Percentiles rank a stretch among this genome's conserved stretches.
Evolutionary conservation across 2,797 vertebrate species (phyloP).

Genomic region (Thripadectes ignobilis): DNA sequence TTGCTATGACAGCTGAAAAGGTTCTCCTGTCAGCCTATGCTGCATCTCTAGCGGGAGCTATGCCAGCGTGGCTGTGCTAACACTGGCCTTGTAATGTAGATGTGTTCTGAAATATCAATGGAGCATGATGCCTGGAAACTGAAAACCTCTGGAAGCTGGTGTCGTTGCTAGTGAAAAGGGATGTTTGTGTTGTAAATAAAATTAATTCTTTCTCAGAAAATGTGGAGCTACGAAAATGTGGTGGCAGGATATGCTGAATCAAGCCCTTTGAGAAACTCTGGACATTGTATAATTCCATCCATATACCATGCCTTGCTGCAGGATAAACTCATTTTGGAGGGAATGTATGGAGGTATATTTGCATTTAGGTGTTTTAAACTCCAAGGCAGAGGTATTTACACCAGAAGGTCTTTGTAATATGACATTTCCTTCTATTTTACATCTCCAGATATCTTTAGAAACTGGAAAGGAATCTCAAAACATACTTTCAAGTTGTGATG

Average conservation of each 20-base stretch:
- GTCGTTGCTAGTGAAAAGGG: neutral
- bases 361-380: neutral
- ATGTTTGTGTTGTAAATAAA: neutral
- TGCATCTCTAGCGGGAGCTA: neutral
- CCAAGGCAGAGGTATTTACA: neutral
- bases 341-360: neutral
- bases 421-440: neutral
- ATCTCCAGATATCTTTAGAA: neutral
- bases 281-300: neutral
- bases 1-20: slow-evolving; percentile 52
- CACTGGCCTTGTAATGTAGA: neutral
- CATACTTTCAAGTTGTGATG: neutral
- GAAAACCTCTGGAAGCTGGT: neutral
- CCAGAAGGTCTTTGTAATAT: neutral
- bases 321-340: neutral
- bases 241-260: neutral
- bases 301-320: neutral
- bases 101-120: slow-evolving; percentile 27
- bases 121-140: slow-evolving; percentile 1
- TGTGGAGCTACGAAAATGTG: neutral
- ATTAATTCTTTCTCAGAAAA: neutral
- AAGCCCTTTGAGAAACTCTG: neutral
- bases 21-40: slow-evolving; percentile 4
- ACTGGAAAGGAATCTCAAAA: neutral
- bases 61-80: neutral